Conservation (phyloP, 2,888 invertebrate species). For the Theodoxus fluviatilis region DNA sequence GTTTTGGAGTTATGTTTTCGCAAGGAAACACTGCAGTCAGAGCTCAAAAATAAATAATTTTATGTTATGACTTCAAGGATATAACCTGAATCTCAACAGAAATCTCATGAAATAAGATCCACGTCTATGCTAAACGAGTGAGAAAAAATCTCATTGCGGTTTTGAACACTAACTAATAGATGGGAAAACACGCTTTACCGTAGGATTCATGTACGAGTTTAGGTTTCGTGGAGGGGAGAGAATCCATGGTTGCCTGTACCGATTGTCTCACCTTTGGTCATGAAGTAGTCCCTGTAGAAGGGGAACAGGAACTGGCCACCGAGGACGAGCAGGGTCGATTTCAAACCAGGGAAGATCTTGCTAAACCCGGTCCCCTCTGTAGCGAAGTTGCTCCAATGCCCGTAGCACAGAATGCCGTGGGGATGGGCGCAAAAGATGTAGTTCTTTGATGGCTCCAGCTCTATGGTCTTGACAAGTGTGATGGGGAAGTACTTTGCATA, state of each 20-base stretch:
- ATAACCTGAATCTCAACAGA: too few species aligned
- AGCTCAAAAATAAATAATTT: too few species aligned
- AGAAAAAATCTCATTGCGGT: too few species aligned
- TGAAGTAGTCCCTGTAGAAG: slow-evolving; percentile 75
- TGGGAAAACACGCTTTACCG: background rate
- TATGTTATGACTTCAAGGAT: too few species aligned
- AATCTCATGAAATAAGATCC: too few species aligned
- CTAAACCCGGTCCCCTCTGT: slow-evolving; percentile 71
- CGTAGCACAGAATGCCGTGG: slow-evolving; percentile 86
- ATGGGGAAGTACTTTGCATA: slow-evolving; percentile 83
- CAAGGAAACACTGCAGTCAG: too few species aligned
- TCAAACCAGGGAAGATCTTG: slow-evolving; percentile 67
- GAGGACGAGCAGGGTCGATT: slow-evolving; percentile 72
- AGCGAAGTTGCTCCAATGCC: slow-evolving; percentile 81
- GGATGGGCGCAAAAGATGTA: slow-evolving; percentile 87
- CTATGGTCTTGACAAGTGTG: slow-evolving; percentile 80
- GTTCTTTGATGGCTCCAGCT: slow-evolving; percentile 80
- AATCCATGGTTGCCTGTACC: too few species aligned
- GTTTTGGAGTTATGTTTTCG: too few species aligned
- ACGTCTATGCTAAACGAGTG: too few species aligned
- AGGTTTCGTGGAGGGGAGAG: too few species aligned
- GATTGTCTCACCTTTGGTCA: slow-evolving; percentile 71
- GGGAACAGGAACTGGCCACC: slow-evolving; percentile 79
- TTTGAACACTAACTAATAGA: too few species aligned
- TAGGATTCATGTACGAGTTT: too few species aligned